Evolutionary conservation across 2,888 invertebrate species (phyloP), one percentile per base, ranked within the genome.

Genomic region (Euplexia lucipara): DNA sequence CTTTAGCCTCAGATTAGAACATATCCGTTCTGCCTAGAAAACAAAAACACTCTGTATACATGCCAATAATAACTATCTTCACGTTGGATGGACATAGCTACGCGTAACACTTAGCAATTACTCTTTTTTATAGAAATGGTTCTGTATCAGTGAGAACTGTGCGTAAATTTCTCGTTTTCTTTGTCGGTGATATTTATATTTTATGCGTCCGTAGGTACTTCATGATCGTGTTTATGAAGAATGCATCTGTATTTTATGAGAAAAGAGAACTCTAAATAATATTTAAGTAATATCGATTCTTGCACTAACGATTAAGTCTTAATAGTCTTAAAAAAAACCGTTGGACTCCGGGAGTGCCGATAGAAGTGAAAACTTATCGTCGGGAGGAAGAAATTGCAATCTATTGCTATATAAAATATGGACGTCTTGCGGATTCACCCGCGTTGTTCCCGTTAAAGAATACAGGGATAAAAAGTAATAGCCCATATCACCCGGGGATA

Each of bases 1-100:
- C 26, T 26, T 26, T 26, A 26, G n/a, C n/a, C n/a, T n/a, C n/a
- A n/a, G n/a, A n/a, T n/a, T n/a, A n/a, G n/a, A n/a, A n/a, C n/a
- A n/a, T n/a, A n/a, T n/a, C n/a, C n/a, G n/a, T n/a, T n/a, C 26
- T 26, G 26, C 26, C 26, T 26, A 26, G 3, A 26, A 26, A 26
- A 26, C 26, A 26, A 26, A n/a, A 26, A 26, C 26, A 26, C 26
- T 5, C 26, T 26, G 26, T 26, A 26, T 26, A 26, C 2, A 3
- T 52, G 18, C 45, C 37, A 47, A 39, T 70, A 73, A 56, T 70
- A 51, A 37, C 76, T 39, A 65, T 76, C 71, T 73, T 76, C 39
- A 47, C 42, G 59, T 73, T 65, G 9, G 39, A 14, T 73, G 65
- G 59, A 70, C 70, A 69, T 72, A n/a, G 56, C 45, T 42, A 70